Percentiles rank a stretch among this genome's conserved stretches.
phyloP scores from a whole-genome alignment of 2,113 vertebrate genomes.

The Macaca nemestrina region DNA sequence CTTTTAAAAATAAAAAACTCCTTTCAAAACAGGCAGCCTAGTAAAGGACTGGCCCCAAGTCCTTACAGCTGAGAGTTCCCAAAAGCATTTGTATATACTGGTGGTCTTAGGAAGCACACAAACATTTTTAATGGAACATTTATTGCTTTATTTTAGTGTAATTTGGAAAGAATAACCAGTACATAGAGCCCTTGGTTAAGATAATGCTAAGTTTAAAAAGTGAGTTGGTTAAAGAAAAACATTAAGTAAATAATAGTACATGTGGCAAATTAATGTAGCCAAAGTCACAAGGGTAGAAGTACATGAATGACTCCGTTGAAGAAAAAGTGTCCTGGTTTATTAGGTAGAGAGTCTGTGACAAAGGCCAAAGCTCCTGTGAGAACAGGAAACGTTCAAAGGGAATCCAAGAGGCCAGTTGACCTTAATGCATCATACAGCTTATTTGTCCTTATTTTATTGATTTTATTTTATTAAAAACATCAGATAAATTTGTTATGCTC shows the following conservation, averaged over 20 bases:
- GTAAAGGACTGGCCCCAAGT: background rate
- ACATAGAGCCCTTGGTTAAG: slow-evolving; percentile 3
- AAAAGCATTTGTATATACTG: background rate
- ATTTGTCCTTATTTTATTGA: background rate
- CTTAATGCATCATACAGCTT: background rate
- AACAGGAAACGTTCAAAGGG: background rate
- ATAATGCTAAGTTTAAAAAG: slow-evolving; percentile 15
- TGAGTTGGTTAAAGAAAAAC: slow-evolving; percentile 6
- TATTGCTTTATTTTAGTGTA: slow-evolving; percentile 13
- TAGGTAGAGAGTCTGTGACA: background rate
- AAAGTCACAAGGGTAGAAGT: background rate
- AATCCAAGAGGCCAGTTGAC: background rate
- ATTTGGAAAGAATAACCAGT: slow-evolving; percentile 2
- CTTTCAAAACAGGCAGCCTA: background rate
- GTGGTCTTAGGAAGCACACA: background rate
- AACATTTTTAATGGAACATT: background rate
- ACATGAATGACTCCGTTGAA: background rate
- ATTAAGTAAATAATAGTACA: background rate
- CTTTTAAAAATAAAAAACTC: slow-evolving; percentile 17
- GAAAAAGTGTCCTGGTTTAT: background rate
- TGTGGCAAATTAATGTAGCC: background rate
- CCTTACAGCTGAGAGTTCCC: background rate
- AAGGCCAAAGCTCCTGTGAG: background rate
- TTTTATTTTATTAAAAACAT: background rate
- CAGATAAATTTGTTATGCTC: background rate